Percentiles rank a stretch among this genome's conserved stretches.
These are phyloP conservation scores for Archocentrus centrarchus DNA, from an alignment of 2,113 vertebrate genomes.

Conservation along the genomic window DNA sequence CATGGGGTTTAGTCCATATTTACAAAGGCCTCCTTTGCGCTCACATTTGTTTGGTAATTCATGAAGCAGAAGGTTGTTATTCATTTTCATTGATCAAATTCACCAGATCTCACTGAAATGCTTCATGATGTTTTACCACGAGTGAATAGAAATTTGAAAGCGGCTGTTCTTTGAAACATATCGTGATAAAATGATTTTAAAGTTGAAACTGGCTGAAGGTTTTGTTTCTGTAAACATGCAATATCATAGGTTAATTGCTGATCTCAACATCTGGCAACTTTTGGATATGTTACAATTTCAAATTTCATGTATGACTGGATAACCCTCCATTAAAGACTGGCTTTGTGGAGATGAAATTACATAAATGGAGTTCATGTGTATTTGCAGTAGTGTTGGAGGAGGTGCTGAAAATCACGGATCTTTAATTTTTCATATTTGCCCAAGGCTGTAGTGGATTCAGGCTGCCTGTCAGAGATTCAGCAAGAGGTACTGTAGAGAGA, in stretches of 20 bases:
- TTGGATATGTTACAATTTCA: background rate
- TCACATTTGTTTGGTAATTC: background rate
- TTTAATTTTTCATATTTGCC: conserved; percentile 65
- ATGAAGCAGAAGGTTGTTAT: background rate
- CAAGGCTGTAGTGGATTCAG: conserved; percentile 31
- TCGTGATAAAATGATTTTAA: background rate
- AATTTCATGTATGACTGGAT: background rate
- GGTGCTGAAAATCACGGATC: conserved; percentile 38
- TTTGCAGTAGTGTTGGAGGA: conserved; percentile 37
- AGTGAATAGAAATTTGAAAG: background rate
- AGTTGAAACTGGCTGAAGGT: background rate
- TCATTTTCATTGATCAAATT: conserved; percentile 3
- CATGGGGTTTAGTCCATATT: background rate
- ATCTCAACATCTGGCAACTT: background rate
- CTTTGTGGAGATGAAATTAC: background rate
- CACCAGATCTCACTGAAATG: background rate
- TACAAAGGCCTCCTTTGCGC: background rate
- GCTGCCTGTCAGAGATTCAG: conserved; percentile 42
- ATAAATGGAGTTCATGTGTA: conserved; percentile 15
- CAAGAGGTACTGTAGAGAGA: conserved; percentile 27
- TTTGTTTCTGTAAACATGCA: background rate
- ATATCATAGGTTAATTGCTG: background rate
- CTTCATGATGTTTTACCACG: no score
- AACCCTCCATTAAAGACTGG: background rate
- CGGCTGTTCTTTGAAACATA: background rate